Evolutionary conservation across 1,140 invertebrate genomes (phyloP), one percentile per base, ranked within the genome.

Genomic region (Anadara kagoshimensis): DNA sequence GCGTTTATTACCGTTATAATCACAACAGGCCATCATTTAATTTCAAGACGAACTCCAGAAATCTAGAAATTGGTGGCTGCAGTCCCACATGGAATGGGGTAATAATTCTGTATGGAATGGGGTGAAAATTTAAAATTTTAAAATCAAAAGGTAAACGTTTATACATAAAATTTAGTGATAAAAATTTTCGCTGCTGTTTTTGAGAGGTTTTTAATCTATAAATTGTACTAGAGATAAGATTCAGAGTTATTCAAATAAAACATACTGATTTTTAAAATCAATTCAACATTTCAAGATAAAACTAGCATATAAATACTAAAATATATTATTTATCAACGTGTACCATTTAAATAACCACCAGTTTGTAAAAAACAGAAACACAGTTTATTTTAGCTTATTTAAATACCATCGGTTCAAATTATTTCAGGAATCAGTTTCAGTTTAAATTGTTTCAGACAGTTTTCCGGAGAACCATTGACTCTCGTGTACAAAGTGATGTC

Each of bases 391-490:
- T 36, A 43, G 47, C 45, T 43, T 44, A 41, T 51, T 26, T 43
- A 45, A 26, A 18, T 16, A 18, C 24, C 36, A 41, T 44, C 59
- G 44, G 56, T n/a, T n/a, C n/a, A n/a, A n/a, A n/a, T n/a, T n/a
- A n/a, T n/a, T n/a, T n/a, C n/a, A n/a, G n/a, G n/a, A n/a, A n/a
- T n/a, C n/a, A n/a, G n/a, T n/a, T n/a, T n/a, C n/a, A n/a, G n/a
- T n/a, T n/a, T n/a, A n/a, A n/a, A 73, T 63, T 73, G 71, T 63
- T 77, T 54, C 53, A 47, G 65, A 36, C 29, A 36, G 29, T 36
- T 36, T 36, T 36, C 29, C 65, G 47, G 47, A 64, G 54, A n/a
- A 65, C 20, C 45, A 57, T 26, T 41, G 16, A 43, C 18, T 58
- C n/a, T n/a, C n/a, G n/a, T n/a, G n/a, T n/a, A n/a, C n/a, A n/a